These are phyloP conservation scores for Aphidius gifuensis DNA, from an alignment of 1,140 invertebrate genomes.

Conservation along the genomic window DNA sequence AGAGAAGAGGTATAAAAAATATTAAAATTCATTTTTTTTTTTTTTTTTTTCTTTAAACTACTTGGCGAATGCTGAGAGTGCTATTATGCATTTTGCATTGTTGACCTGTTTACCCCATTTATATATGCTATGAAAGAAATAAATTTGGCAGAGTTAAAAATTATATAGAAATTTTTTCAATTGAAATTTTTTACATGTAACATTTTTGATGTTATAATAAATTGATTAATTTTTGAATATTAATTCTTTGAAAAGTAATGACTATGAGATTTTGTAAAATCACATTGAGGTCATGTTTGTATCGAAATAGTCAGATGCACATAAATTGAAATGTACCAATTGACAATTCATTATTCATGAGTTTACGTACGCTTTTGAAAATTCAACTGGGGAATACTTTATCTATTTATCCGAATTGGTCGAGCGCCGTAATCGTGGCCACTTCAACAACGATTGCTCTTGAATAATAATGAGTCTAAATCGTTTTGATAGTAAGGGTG, in stretches of 20 bases:
- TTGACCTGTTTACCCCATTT: too few species aligned
- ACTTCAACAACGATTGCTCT: constrained; percentile 19
- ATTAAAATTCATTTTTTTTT: too few species aligned
- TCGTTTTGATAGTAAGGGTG: constrained; percentile 10
- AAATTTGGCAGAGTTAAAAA: too few species aligned
- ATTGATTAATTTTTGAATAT: background rate
- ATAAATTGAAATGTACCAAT: constrained; percentile 10
- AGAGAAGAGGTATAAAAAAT: too few species aligned
- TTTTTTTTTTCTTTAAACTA: too few species aligned
- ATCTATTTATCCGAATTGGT: constrained; percentile 18
- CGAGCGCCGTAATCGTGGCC: constrained; percentile 14
- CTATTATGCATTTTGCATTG: too few species aligned
- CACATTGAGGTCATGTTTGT: constrained; percentile 8
- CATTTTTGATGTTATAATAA: too few species aligned
- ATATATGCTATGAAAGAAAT: too few species aligned
- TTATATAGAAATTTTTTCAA: too few species aligned
- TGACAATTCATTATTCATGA: constrained; percentile 17
- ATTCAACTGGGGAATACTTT: constrained; percentile 6
- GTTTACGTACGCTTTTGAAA: constrained; percentile 10
- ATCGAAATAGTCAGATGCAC: background rate
- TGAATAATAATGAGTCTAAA: constrained; percentile 14
- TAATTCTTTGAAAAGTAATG: constrained; percentile 1
- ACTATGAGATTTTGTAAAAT: constrained; percentile 3
- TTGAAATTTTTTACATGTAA: too few species aligned
- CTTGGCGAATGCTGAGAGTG: too few species aligned